Percentiles rank a stretch among this genome's conserved stretches.
Evolutionary conservation across 2,888 invertebrate genomes (phyloP).

Genomic region (Microdon myrmicae): DNA sequence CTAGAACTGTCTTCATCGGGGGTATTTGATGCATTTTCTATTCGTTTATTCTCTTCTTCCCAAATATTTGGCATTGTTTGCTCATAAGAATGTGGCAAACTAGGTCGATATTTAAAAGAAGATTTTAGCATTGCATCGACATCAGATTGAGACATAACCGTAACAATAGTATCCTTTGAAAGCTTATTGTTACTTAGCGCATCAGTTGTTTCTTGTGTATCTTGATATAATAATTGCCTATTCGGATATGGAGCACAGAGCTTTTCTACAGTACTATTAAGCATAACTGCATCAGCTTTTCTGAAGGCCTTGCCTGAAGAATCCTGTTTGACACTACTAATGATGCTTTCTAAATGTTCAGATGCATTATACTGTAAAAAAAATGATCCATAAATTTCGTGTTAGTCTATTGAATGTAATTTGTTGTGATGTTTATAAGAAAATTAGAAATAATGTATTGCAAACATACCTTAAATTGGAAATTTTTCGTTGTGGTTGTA

Average conservation of each 20-base stretch:
- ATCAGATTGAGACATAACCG: slow-evolving; percentile 32
- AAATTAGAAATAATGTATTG: not conserved
- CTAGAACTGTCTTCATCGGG: too few relatives aligned
- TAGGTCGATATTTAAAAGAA: too few relatives aligned
- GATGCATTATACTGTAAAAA: slow-evolving; percentile 23
- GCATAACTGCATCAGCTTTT: not conserved
- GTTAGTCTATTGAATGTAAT: too few relatives aligned
- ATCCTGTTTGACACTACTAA: slow-evolving; percentile 22
- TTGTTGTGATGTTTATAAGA: too few relatives aligned
- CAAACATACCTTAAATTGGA: slow-evolving; percentile 55
- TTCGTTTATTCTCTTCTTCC: too few relatives aligned
- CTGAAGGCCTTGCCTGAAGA: slow-evolving; percentile 15
- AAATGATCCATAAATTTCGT: not conserved
- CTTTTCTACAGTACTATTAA: not conserved
- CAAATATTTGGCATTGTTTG: not conserved
- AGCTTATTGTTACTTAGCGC: slow-evolving; percentile 1
- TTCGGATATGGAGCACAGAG: not conserved
- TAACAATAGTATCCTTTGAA: slow-evolving; percentile 5
- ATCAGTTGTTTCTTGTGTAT: not conserved
- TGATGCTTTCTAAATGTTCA: slow-evolving; percentile 21
- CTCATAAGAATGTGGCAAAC: not conserved
- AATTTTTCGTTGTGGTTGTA: slow-evolving; percentile 54
- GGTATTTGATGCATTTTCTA: too few relatives aligned
- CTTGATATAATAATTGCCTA: not conserved
- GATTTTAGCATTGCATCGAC: slow-evolving; percentile 34